These are phyloP conservation scores for Cuniculus paca DNA, from an alignment of 2,797 vertebrate genomes.

Conservation along the genomic window DNA sequence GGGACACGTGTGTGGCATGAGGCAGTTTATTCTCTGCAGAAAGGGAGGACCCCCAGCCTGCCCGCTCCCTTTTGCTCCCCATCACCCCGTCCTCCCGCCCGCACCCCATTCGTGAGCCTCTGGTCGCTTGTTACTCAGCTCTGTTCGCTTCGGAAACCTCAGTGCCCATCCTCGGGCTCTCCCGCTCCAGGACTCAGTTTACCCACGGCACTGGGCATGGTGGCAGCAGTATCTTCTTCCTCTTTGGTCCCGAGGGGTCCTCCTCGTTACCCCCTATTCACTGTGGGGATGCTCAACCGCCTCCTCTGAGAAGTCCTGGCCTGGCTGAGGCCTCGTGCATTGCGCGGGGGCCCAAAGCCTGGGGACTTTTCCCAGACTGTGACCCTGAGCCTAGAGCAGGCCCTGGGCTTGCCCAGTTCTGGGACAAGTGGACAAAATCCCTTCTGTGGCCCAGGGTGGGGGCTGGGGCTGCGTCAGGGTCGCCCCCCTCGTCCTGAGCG, in stretches of 20 bases:
- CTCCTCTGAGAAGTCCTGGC: too few species aligned
- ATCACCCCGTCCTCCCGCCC: neutral
- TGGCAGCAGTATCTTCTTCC: neutral
- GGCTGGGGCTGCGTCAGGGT: neutral
- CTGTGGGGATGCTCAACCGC: neutral
- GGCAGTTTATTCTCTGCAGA: slow-evolving; percentile 48
- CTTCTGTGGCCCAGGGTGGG: neutral
- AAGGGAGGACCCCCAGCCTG: neutral
- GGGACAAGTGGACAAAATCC: neutral
- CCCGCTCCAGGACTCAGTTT: neutral
- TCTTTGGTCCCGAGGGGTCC: neutral
- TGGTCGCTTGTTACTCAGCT: neutral
- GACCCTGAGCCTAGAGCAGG: neutral
- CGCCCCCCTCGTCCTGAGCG: neutral
- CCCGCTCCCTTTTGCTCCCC: neutral
- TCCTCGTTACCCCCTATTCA: neutral
- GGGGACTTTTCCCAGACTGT: neutral
- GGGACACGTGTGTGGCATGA: neutral
- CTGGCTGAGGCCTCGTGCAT: fast-evolving
- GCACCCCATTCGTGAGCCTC: fast-evolving
- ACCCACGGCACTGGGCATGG: neutral
- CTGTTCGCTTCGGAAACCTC: neutral
- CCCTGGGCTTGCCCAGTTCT: neutral
- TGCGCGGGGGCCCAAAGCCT: fast-evolving
- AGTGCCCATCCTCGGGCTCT: fast-evolving